A percentile compares a stretch with the other conserved stretches of the same genome.
These are phyloP conservation scores for Mnemiopsis leidyi DNA, from an alignment of 37 sponge, comb jelly and placozoan genomes.

Conservation along the genomic window DNA sequence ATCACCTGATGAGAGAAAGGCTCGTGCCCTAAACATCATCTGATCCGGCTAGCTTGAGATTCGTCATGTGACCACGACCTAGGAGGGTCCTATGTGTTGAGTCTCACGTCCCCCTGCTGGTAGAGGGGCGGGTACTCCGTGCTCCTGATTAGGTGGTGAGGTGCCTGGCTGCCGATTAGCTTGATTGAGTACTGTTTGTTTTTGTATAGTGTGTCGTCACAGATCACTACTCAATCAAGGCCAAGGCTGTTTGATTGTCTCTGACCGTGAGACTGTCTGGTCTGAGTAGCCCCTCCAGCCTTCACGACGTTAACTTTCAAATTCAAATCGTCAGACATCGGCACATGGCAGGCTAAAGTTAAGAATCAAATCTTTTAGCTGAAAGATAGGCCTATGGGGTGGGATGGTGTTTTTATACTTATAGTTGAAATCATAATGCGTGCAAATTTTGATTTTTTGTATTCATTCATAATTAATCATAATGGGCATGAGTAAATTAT, in stretches of 20 bases:
- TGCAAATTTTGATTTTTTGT: no score
- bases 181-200: background rate
- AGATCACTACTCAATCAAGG: background rate
- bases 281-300: no score
- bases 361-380: no score
- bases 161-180: background rate
- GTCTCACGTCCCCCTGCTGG: background rate
- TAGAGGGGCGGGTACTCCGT: background rate
- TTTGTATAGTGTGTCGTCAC: background rate
- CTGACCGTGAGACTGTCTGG: no score
- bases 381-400: no score
- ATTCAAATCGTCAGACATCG: no score
- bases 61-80: background rate
- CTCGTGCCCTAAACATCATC: slow-evolving; percentile 40
- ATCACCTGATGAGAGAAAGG: background rate
- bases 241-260: background rate
- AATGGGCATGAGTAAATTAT: no score
- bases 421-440: no score
- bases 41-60: background rate
- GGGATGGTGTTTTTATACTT: no score
- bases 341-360: no score
- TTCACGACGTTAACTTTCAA: no score
- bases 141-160: background rate
- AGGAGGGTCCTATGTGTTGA: background rate
- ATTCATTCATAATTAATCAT: no score